phyloP scores from a whole-genome alignment of 2,113 vertebrate genomes.

The Formicarius rufipectus region DNA sequence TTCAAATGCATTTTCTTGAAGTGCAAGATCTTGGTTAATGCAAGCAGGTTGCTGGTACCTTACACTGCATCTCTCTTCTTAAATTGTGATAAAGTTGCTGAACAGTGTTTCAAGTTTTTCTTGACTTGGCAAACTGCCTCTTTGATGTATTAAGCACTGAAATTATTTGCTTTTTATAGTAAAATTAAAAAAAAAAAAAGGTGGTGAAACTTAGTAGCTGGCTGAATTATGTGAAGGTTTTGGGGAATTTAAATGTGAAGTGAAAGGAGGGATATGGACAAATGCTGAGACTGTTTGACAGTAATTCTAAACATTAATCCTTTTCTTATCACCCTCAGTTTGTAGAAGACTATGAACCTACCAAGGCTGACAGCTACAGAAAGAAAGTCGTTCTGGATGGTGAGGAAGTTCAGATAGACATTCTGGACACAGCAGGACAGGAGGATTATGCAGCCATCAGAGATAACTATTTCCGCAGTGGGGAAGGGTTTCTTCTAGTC shows the following conservation, averaged over 20 bases:
- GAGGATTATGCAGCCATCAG: constrained; percentile 98
- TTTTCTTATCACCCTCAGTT: constrained; percentile 78
- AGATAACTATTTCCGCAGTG: constrained; percentile 98
- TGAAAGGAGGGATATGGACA: not conserved
- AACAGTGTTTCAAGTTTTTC: not conserved
- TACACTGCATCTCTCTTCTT: not conserved
- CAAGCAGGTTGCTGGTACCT: not conserved
- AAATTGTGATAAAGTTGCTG: not conserved
- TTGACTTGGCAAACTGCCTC: not conserved
- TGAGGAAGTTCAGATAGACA: constrained; percentile 97
- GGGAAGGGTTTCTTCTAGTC: constrained; percentile 94
- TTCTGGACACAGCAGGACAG: constrained; percentile 87
- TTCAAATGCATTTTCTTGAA: not conserved
- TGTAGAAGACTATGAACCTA: constrained; percentile 98
- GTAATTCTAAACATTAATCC: not conserved
- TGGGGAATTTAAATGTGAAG: not conserved
- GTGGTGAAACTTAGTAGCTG: not conserved
- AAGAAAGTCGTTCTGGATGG: constrained; percentile 98
- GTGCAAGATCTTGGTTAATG: not conserved
- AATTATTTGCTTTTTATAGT: not conserved
- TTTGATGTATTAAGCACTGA: constrained; percentile 11
- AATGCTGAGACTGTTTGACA: not conserved
- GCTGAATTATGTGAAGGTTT: not conserved
- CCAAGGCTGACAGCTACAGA: constrained; percentile 98
- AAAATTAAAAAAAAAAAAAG: not conserved